Base-by-base conservation (phyloP, 1,140 invertebrate genomes). In the Patella vulgata region DNA sequence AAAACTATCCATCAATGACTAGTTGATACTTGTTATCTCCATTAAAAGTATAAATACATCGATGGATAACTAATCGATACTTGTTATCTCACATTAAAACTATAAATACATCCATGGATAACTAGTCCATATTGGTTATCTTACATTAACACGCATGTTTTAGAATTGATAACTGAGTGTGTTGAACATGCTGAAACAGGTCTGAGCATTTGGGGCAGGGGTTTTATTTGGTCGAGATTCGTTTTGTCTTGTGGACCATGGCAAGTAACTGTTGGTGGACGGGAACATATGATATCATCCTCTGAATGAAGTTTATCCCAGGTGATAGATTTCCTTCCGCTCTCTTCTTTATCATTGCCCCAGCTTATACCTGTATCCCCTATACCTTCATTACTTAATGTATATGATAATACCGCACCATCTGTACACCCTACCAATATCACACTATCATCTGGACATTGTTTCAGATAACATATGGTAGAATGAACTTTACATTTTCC, bases 381-480 rank as follows among this genome's bases (percentile, higher is more conserved):
- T 2, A 71, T 28, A 28, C 67, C 54, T 46, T 79, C 47, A 44
- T 75, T 81, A 9, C 59, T 56, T 19, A 81, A 12, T 1, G 21
- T 40, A 14, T 82, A 79, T 2, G 80, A 78, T 2, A 77, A 56
- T 5, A 83, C 58, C 0, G 74, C 63, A 1, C 82, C 82, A 57
- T 83, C 80, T 11, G 50, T 48, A 42, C 80, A 82, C 12, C 82
- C 82, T 14, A 78, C 71, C 6, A 83, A 56, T n/a, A 82, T 47
- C 0, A 80, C 82, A 36, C 73, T 57, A 6, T 81, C 64, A 55
- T 83, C 79, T 21, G 63, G 42, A 55, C 79, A 75, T 14, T 80
- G 53, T 25, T 56, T 58, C 12, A 83, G 19, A 39, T 50, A 54
- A 27, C 68, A 72, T 30, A 82, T 59, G 14, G 68, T 55, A 2